Base-by-base conservation (phyloP, 2,113 vertebrate genomes). In the Gallinago jamesoni region DNA sequence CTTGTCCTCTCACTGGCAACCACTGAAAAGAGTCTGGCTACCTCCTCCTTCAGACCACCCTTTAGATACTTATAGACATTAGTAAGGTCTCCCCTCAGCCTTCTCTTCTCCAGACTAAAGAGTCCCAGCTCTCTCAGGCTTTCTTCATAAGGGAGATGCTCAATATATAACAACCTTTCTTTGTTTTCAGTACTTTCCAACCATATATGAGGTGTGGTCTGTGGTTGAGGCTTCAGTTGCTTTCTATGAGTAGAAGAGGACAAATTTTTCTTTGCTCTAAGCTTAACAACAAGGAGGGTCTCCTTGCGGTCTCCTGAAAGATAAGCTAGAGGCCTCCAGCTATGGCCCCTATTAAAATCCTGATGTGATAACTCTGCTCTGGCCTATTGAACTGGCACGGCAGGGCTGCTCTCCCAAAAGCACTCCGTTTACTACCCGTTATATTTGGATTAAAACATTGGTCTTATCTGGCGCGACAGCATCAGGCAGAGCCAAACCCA, bases 391-490 rank as follows among this genome's bases (percentile, higher is more conserved):
- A 78, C 72, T 64, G 84, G 28, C 79, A 39, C 59, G 86, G 63
- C 64, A 81, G 50, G 45, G 37, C 2, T 2, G 64, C 43, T 78
- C 7, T 84, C 31, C 64, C 0, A 0, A 94, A 87, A 92, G 53
- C 75, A 14, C 24, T 85, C 79, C 82, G 85, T 93, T 93, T 92
- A 70, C 68, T 84, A 22, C 47, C 25, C 35, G 19, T 33, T 67
- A 74, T 75, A 87, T 78, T 86, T 74, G 92, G 72, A 81, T 96
- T 88, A 92, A 94, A 94, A 95, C 84, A 89, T 84, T 77, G 79
- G 37, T 67, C 76, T 93, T 94, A 91, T 90, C 94, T 94, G 64
- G 47, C 68, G 45, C 0, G 2, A 45, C 90, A 79, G 77, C 31
- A 50, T 2, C 43, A 93, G 56, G 80, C 64, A 96, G 68, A 90